Conservation (phyloP, 2,888 invertebrate genomes). For the Dynastes hyllus region DNA sequence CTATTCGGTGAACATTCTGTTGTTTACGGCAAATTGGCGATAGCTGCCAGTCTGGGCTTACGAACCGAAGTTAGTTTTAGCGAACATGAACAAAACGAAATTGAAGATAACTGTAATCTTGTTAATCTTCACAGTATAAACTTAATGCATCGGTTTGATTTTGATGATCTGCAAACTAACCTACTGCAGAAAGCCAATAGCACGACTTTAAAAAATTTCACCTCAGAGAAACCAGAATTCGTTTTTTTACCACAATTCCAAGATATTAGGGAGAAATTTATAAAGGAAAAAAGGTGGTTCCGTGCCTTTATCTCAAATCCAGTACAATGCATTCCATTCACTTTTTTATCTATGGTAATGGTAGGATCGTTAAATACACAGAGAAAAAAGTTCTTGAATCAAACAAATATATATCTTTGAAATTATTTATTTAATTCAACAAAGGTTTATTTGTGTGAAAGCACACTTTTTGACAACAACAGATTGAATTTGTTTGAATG, state of each 20-base stretch:
- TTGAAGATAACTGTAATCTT: conserved; percentile 4
- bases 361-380: conserved; percentile 54
- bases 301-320: conserved; percentile 54
- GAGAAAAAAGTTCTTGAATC: too few relatives aligned
- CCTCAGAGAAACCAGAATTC: conserved; percentile 54
- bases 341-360: conserved; percentile 69
- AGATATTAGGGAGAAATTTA: conserved; percentile 62
- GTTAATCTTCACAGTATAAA: conserved; percentile 51
- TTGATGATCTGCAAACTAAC: conserved; percentile 50
- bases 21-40: conserved; percentile 93
- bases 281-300: conserved; percentile 56
- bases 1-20: conserved; percentile 99
- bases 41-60: conserved; percentile 92
- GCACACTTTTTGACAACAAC: too few relatives aligned
- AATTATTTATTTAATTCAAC: too few relatives aligned
- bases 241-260: conserved; percentile 62
- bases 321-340: conserved; percentile 65
- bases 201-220: conserved; percentile 27
- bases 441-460: too few relatives aligned
- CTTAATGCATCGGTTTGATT: conserved; percentile 50
- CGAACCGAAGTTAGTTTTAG: conserved; percentile 78
- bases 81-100: conserved; percentile 55
- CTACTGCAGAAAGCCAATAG: conserved; percentile 45
- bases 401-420: too few relatives aligned
- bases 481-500: too few relatives aligned